These are phyloP conservation scores for Anarsia innoxiella DNA, from an alignment of 2,888 invertebrate species.

Conservation along the genomic window DNA sequence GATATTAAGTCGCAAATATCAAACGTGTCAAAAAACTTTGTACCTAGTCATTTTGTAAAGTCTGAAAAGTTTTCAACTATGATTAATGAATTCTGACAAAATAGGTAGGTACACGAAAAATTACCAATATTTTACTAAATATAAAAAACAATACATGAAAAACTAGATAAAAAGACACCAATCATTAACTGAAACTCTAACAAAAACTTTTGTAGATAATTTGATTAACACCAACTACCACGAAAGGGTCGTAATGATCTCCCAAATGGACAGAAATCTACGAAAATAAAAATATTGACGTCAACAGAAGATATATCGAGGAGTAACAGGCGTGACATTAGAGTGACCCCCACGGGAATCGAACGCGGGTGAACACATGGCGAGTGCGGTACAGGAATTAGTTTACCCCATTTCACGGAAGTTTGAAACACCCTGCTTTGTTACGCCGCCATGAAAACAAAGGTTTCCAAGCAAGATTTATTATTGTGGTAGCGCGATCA, in stretches of 20 bases:
- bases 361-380: slow-evolving; percentile 63
- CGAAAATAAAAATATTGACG: slow-evolving; percentile 65
- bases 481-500: too few species aligned
- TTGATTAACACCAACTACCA: slow-evolving; percentile 5
- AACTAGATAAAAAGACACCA: too few species aligned
- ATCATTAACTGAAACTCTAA: too few species aligned
- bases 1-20: too few species aligned
- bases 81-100: too few species aligned
- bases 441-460: slow-evolving; percentile 24
- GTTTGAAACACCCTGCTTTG: slow-evolving; percentile 49
- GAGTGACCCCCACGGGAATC: slow-evolving; percentile 60
- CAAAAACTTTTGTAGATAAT: slow-evolving; percentile 7
- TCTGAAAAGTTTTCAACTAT: too few species aligned
- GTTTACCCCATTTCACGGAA: slow-evolving; percentile 71
- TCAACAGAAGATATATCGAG: slow-evolving; percentile 63
- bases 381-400: slow-evolving; percentile 44
- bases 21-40: too few species aligned
- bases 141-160: too few species aligned
- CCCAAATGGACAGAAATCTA: slow-evolving; percentile 49
- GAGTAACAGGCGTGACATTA: slow-evolving; percentile 72
- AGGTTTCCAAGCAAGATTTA: too few species aligned
- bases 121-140: too few species aligned
- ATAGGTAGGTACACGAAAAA: too few species aligned
- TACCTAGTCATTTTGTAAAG: too few species aligned
- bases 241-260: slow-evolving; percentile 37